Conservation (phyloP, 1,140 invertebrate genomes). For the Orchestia grillus region DNA sequence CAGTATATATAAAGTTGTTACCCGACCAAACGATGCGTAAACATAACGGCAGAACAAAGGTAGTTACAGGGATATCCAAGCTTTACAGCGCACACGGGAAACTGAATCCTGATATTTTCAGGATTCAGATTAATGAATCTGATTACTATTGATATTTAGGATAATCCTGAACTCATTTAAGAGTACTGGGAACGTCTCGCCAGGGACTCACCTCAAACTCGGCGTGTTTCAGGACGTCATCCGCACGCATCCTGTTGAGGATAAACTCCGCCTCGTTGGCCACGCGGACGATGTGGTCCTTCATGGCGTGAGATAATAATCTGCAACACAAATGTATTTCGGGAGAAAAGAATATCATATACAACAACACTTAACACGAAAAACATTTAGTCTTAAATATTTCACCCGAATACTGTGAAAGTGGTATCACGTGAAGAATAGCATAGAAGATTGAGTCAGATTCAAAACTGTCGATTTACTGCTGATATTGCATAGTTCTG, state of each 20-base stretch:
- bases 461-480: background rate
- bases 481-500: background rate
- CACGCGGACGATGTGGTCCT: constrained; percentile 98
- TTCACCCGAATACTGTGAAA: no score
- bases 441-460: background rate
- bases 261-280: constrained; percentile 99
- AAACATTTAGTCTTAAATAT: background rate
- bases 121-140: no score
- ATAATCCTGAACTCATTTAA: no score
- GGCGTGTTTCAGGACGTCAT: constrained; percentile 91
- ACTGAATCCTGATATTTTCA: no score
- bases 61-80: no score
- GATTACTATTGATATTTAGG: no score
- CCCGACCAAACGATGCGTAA: no score
- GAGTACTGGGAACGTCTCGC: background rate
- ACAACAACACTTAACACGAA: background rate
- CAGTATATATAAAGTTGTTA: no score
- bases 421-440: no score
- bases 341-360: constrained; percentile 47
- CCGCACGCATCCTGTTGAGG: constrained; percentile 96
- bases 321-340: constrained; percentile 72
- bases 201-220: constrained; percentile 68
- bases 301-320: constrained; percentile 96
- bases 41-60: no score
- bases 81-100: no score